Conservation (phyloP, 2,888 invertebrate genomes). For the Apodemia mormo region DNA sequence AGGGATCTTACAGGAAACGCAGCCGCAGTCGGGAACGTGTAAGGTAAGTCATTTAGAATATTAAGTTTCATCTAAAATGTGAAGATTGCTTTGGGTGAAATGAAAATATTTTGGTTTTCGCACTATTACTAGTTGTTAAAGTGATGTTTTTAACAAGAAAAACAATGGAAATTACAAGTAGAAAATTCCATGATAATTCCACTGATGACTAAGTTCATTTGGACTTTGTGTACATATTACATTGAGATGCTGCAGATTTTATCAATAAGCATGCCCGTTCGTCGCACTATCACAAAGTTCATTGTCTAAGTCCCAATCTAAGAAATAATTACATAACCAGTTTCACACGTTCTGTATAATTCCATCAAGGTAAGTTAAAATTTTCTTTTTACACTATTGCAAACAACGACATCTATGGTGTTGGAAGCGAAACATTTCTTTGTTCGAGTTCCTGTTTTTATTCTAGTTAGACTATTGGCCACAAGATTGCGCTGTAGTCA, state of each 20-base stretch:
- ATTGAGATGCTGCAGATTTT: background rate
- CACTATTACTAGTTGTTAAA: background rate
- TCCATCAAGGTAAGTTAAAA: background rate
- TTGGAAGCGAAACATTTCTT: background rate
- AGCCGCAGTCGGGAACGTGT: constrained; percentile 77
- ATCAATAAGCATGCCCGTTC: background rate
- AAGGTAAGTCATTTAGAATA: constrained; percentile 75
- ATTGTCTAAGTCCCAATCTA: background rate
- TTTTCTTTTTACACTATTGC: too few relatives aligned
- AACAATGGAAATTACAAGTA: background rate
- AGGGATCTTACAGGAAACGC: constrained; percentile 72
- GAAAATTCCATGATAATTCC: background rate
- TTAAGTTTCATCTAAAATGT: background rate
- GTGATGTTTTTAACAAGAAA: background rate
- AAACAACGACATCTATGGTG: background rate
- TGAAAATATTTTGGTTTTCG: background rate
- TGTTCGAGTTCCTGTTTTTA: background rate
- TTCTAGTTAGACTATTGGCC: background rate
- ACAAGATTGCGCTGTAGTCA: background rate
- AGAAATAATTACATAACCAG: background rate
- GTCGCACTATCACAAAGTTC: background rate
- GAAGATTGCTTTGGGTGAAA: background rate
- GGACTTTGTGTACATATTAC: background rate
- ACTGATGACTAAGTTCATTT: background rate
- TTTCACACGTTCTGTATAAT: background rate